These are phyloP conservation scores for Drosophila kohkoa DNA, from an alignment of 1,140 invertebrate species.

Conservation along the genomic window DNA sequence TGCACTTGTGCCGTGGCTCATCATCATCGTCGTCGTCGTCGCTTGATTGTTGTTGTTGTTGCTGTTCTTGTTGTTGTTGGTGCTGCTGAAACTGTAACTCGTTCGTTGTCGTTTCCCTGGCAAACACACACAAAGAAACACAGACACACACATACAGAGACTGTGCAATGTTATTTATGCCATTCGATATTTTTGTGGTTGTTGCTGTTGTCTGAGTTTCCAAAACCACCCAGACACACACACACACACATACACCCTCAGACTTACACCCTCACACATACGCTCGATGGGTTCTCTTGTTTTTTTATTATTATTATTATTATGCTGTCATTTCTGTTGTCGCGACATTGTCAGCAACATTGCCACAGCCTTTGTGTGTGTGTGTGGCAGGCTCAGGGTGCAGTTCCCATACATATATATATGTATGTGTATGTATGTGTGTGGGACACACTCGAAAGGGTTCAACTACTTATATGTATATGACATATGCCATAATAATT, in stretches of 20 bases:
- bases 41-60: slow-evolving; percentile 21
- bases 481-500: slow-evolving; percentile 52
- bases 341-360: slow-evolving; percentile 76
- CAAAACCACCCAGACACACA: slow-evolving; percentile 3
- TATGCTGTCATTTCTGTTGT: slow-evolving; percentile 79
- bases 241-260: slow-evolving; percentile 3
- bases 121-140: slow-evolving; percentile 1
- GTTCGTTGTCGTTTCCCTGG: slow-evolving; percentile 36
- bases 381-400: slow-evolving; percentile 19
- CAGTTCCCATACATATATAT: neutral
- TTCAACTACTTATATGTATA: slow-evolving; percentile 40
- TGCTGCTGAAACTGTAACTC: slow-evolving; percentile 58
- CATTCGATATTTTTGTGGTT: slow-evolving; percentile 72
- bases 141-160: slow-evolving; percentile 25
- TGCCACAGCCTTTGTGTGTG: slow-evolving; percentile 34
- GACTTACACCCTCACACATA: neutral
- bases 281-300: slow-evolving; percentile 26
- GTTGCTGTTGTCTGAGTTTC: slow-evolving; percentile 58
- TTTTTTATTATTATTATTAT: slow-evolving; percentile 78
- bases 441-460: slow-evolving; percentile 29
- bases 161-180: slow-evolving; percentile 72
- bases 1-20: slow-evolving; percentile 60
- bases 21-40: slow-evolving; percentile 26
- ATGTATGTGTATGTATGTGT: slow-evolving; percentile 9
- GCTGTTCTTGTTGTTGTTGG: slow-evolving; percentile 24